Conservation (phyloP, 1,140 invertebrate genomes). For the Lucilia cuprina region DNA sequence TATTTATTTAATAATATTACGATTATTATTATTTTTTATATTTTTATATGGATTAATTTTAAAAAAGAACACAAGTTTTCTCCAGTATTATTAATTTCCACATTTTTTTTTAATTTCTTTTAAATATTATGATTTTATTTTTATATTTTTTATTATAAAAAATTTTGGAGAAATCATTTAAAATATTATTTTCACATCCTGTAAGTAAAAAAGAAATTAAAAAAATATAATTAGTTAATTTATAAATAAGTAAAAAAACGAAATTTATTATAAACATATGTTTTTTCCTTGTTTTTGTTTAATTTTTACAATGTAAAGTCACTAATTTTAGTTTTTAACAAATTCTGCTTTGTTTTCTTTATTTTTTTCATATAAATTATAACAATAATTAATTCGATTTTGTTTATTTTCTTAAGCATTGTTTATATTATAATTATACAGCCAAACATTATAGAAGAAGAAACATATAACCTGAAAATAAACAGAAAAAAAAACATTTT, state of each 20-base stretch:
- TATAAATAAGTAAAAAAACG: neutral
- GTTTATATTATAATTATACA: no score
- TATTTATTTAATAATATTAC: conserved; percentile 21
- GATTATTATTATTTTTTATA: conserved; percentile 30
- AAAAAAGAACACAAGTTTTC: conserved; percentile 42
- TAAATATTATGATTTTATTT: conserved; percentile 4
- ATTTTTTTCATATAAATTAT: no score
- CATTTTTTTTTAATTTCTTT: conserved; percentile 28
- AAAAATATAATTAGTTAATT: neutral
- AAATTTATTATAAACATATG: no score
- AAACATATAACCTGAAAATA: no score
- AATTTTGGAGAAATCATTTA: conserved; percentile 17
- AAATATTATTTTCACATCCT: conserved; percentile 32
- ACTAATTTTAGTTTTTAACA: no score
- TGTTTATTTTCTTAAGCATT: no score
- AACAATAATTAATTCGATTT: no score
- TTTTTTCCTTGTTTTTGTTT: no score
- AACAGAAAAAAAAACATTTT: no score
- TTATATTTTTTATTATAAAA: neutral
- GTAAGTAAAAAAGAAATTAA: conserved; percentile 5
- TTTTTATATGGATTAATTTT: conserved; percentile 30
- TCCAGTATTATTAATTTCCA: conserved; percentile 38
- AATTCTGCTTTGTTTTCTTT: no score
- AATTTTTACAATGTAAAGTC: no score
- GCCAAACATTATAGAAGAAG: no score